These are phyloP conservation scores for Enteromius viviparus DNA, from an alignment of 2,797 vertebrate species.

Conservation along the genomic window DNA sequence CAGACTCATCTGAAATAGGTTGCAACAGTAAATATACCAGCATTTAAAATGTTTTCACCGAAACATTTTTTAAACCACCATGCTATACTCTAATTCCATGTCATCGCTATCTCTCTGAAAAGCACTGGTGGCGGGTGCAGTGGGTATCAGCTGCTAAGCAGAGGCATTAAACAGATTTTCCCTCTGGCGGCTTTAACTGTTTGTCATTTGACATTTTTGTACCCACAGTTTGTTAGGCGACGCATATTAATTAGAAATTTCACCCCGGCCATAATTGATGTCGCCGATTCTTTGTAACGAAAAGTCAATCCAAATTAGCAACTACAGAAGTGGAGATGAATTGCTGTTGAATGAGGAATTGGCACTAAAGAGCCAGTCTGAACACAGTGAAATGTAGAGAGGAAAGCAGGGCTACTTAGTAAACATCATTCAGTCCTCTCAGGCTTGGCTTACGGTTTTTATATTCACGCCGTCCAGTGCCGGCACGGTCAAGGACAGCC, in stretches of 20 bases:
- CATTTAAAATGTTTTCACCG: slow-evolving; percentile 9
- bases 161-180: slow-evolving; percentile 42
- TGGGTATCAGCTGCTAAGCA: slow-evolving; percentile 42
- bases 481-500: slow-evolving; percentile 27
- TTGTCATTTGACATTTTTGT: slow-evolving; percentile 40
- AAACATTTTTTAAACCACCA: slow-evolving; percentile 1
- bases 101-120: slow-evolving; percentile 13
- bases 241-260: slow-evolving; percentile 42
- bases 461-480: neutral
- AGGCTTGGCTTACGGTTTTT: slow-evolving; percentile 20
- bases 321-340: slow-evolving; percentile 59
- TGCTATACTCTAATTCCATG: neutral
- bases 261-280: slow-evolving; percentile 66
- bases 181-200: slow-evolving; percentile 18
- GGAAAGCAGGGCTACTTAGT: slow-evolving; percentile 36
- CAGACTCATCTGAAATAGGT: neutral
- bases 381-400: slow-evolving; percentile 66
- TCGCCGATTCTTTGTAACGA: slow-evolving; percentile 75
- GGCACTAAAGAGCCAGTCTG: slow-evolving; percentile 63
- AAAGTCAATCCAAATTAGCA: slow-evolving; percentile 75
- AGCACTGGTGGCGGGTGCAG: slow-evolving; percentile 3
- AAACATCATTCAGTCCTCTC: slow-evolving; percentile 36
- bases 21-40: neutral
- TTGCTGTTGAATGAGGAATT: slow-evolving; percentile 60
- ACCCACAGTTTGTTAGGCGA: slow-evolving; percentile 6